Evolutionary conservation across 35 echinoderm and acorn worm species (phyloP), one percentile per base, ranked within the genome.

Genomic region (Strongylocentrotus purpuratus): DNA sequence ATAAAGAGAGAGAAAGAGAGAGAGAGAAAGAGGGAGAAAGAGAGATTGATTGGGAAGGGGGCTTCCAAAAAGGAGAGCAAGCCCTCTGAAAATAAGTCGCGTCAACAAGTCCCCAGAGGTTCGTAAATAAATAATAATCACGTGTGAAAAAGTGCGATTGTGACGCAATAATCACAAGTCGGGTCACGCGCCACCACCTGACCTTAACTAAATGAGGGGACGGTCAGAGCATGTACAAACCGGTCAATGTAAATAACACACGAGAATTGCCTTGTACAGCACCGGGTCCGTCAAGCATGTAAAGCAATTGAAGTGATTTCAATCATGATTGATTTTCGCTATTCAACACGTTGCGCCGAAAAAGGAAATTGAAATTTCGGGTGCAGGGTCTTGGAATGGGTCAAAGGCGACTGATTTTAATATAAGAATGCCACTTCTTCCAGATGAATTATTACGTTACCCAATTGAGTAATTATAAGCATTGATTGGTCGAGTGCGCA

Each of bases 141-240:
- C 4, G 65, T 78, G 65, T n/a, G 25, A 78, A 28, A n/a, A 78
- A 78, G 50, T 55, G 50, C 50, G 15, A 55, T n/a, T n/a, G 65
- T 78, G 65, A 78, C 65, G 65, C 28, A 78, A 78, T 78, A 78
- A 78, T 78, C 65, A n/a, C 65, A 78, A 78, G 20, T 78, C 65
- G 22, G 65, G 65, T 78, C 65, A 78, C 65, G 65, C 20, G 65
- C 22, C 22, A 78, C 65, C 65, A 78, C 65, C 65, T 78, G 65
- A 78, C 65, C 65, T 25, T 78, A 78, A 78, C 18, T 78, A 78
- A 78, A 78, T 78, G 65, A 9, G 0, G 20, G 28, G 4, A n/a
- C 65, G 65, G 65, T 78, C 22, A 28, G 65, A n/a, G 65, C 65
- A 78, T 78, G 65, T 78, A 78, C 65, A 25, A 78, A 18, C 15